Conservation (phyloP, 2,113 vertebrate genomes). For the Canis aureus region DNA sequence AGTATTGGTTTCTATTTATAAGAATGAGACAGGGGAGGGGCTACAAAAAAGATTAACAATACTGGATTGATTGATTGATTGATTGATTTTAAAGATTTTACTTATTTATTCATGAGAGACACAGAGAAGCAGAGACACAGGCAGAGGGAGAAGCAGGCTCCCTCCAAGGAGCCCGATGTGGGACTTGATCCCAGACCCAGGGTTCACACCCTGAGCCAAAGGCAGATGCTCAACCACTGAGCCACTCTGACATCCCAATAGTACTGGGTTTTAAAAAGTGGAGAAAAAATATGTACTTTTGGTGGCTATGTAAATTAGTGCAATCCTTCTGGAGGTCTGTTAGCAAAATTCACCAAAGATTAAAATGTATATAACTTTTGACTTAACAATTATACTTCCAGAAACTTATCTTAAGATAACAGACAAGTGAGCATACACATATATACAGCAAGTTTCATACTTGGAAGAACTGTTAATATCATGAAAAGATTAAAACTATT, state of each 20-base stretch:
- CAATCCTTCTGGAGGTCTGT: neutral
- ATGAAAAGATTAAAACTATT: conserved; percentile 30
- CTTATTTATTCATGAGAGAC: too few species aligned
- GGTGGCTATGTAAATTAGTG: neutral
- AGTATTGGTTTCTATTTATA: neutral
- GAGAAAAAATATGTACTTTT: neutral
- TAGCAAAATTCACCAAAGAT: neutral
- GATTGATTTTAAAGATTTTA: too few species aligned
- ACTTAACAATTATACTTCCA: neutral
- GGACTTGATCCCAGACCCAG: too few species aligned
- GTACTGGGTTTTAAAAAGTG: neutral
- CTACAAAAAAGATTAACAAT: neutral
- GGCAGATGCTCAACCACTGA: too few species aligned
- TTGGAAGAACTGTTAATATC: conserved; percentile 39
- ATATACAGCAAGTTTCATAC: neutral
- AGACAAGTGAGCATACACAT: neutral
- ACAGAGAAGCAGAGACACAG: too few species aligned
- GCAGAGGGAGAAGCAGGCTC: too few species aligned
- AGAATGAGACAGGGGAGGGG: neutral
- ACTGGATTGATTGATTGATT: neutral
- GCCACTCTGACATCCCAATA: too few species aligned
- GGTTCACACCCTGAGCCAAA: too few species aligned
- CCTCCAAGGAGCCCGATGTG: too few species aligned
- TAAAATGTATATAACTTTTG: conserved; percentile 29
- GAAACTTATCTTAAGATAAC: conserved; percentile 48